Evolutionary conservation across 2,797 vertebrate genomes (phyloP), one percentile per base, ranked within the genome.

Genomic region (Geotrypetes seraphini): DNA sequence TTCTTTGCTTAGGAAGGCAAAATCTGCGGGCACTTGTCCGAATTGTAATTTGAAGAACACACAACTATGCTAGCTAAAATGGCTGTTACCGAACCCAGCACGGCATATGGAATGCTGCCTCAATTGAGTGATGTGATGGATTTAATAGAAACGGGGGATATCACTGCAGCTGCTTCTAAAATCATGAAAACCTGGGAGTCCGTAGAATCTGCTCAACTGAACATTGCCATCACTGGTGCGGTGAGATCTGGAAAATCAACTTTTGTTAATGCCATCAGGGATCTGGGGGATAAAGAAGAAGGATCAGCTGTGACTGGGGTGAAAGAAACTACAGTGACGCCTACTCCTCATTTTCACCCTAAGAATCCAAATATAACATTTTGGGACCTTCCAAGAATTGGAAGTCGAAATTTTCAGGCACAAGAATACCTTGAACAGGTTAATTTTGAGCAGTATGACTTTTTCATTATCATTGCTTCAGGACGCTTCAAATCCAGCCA

Each of bases 361-460:
- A 28, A 22, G 2, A 39, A 31, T 23, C 53, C 40, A 8, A 53
- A 48, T 1, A 18, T 71, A 11, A 48, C 12, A 7, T 31, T 66
- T 22, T 73, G 67, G 65, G 63, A 67, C 30, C 25, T 69, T 19
- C 66, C 66, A 5, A 61, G 63, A 5, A 66, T 39, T 1, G 36
- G 60, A 6, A 47, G 40, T 3, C 52, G 43, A 2, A 9, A 31
- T 31, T 72, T 68, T 28, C 10, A 13, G 2, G 13, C 50, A 19
- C 6, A 23, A 3, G 31, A 11, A 10, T 66, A 53, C 20, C 36
- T 28, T 8, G 22, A n/a, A n/a, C n/a, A n/a, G n/a, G n/a, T n/a
- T n/a, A n/a, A n/a, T n/a, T n/a, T n/a, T n/a, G n/a, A 28, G 3
- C 12, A 23, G 10, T 70, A 56, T 30, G 60, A 70, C 25, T 47